A percentile compares a stretch with the other conserved stretches of the same genome.
These are phyloP conservation scores for Crypturellus tataupa DNA, from an alignment of 2,797 vertebrate species.

Conservation along the genomic window DNA sequence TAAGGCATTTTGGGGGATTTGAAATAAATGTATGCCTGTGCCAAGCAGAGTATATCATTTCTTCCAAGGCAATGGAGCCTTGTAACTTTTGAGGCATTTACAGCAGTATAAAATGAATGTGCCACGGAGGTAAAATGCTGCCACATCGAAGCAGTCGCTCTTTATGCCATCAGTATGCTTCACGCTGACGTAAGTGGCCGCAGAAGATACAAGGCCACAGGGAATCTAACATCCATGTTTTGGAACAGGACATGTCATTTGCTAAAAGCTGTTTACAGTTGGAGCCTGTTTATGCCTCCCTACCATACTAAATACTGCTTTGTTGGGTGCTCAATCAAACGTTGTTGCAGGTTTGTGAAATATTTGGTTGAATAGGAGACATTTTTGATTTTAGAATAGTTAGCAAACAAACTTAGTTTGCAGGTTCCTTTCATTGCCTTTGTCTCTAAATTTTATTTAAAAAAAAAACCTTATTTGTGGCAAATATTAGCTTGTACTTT, in stretches of 20 bases:
- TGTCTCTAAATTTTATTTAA: neutral
- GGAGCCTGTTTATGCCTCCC: neutral
- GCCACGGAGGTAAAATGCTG: neutral
- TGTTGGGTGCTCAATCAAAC: neutral
- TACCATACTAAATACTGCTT: neutral
- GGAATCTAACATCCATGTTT: neutral
- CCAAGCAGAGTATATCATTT: neutral
- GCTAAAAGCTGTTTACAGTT: neutral
- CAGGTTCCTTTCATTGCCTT: neutral
- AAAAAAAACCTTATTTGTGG: neutral
- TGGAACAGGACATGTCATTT: neutral
- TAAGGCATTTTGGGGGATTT: neutral
- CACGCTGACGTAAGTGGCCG: neutral
- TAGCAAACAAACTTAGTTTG: neutral
- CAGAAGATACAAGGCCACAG: neutral
- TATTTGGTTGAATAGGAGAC: neutral
- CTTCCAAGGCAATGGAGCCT: neutral
- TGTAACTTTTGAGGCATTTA: neutral
- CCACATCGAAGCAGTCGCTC: neutral
- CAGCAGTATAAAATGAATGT: neutral
- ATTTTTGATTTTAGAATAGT: neutral
- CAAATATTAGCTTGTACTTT: neutral
- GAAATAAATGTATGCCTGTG: neutral
- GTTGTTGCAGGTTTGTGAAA: slow-evolving; percentile 14
- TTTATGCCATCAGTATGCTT: neutral